Conservation (phyloP, 2,888 invertebrate genomes). For the Cataglyphis livida region DNA sequence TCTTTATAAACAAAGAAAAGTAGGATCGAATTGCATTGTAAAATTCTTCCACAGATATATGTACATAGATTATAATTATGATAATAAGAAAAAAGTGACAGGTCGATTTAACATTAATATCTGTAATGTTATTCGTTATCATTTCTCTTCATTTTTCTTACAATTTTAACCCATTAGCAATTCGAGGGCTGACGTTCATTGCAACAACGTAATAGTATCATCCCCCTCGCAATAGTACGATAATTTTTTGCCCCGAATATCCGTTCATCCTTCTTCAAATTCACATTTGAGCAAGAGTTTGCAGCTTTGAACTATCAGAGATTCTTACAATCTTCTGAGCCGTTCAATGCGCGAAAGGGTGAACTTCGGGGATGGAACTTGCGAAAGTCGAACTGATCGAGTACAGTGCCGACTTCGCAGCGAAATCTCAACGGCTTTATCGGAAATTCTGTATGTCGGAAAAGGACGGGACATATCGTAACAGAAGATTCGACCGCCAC, state of each 20-base stretch:
- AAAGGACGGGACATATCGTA: slow-evolving; percentile 66
- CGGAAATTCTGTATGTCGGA: slow-evolving; percentile 69
- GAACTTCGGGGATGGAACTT: slow-evolving; percentile 75
- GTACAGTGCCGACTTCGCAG: slow-evolving; percentile 70
- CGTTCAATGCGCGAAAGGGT: slow-evolving; percentile 71
- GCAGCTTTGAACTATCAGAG: slow-evolving; percentile 67
- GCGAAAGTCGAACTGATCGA: slow-evolving; percentile 72
- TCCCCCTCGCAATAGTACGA: not conserved
- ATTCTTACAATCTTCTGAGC: slow-evolving; percentile 67
- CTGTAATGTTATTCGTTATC: not conserved
- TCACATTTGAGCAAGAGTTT: slow-evolving; percentile 51
- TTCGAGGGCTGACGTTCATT: not conserved
- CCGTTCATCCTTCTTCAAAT: slow-evolving; percentile 57
- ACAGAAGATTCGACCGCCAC: slow-evolving; percentile 63
- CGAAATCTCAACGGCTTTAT: slow-evolving; percentile 73
- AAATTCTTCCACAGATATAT: too few species aligned
- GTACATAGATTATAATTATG: not conserved
- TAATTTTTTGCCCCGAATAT: slow-evolving; percentile 37
- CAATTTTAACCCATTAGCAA: slow-evolving; percentile 17
- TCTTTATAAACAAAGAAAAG: too few species aligned
- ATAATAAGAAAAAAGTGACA: slow-evolving; percentile 6
- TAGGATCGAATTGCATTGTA: too few species aligned
- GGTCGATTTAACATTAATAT: not conserved
- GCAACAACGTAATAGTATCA: slow-evolving; percentile 12
- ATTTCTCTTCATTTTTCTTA: not conserved